Base-by-base conservation (phyloP, 1,140 invertebrate species). In the Onthophagus taurus region DNA sequence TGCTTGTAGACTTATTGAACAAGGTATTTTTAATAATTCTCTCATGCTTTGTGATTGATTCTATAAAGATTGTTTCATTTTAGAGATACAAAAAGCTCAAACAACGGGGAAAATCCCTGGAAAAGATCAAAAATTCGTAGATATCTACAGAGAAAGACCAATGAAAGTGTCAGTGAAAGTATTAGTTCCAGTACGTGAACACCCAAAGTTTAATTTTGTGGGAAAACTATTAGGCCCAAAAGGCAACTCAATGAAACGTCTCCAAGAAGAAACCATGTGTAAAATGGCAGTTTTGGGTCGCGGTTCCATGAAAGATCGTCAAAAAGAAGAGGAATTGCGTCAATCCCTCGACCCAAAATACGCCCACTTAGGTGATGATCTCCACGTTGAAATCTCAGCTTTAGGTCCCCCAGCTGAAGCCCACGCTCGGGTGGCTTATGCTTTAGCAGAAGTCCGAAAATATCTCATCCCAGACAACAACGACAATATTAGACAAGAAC, bases 151-250 rank as follows among this genome's bases (percentile, higher is more conserved):
- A 54, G 84, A 87, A 63, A 83, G 83, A 59, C 81, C 83, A 16
- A 81, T 88, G 39, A 84, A 85, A 69, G 79, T 89, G 34, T 78
- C 81, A 44, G 83, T 86, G 21, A 76, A 82, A 54, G 83, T 87
- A 36, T 73, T 83, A 7, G 83, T 89, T 13, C 85, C 85, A 1
- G 81, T 86, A 23, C 69, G 81, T 47, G 84, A 89, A 65, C 84
- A 87, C 66, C 85, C 85, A 37, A 88, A 85, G 74, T 91, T 90
- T 64, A 94, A 93, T 69, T 94, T 93, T 69, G 87, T 93, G 47
- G 89, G 89, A 9, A 91, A 92, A 67, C 71, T 94, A 24, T 67
- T 94, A 49, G 90, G 90, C 5, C 90, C 89, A 16, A 91, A 91
- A 65, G 89, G 89, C 33, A 87, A 87, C 61, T 91, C 89, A 1